Percentiles rank a stretch among this genome's conserved stretches.
Conservation (phyloP, 2,113 vertebrate species). For the Noctilio leporinus region DNA sequence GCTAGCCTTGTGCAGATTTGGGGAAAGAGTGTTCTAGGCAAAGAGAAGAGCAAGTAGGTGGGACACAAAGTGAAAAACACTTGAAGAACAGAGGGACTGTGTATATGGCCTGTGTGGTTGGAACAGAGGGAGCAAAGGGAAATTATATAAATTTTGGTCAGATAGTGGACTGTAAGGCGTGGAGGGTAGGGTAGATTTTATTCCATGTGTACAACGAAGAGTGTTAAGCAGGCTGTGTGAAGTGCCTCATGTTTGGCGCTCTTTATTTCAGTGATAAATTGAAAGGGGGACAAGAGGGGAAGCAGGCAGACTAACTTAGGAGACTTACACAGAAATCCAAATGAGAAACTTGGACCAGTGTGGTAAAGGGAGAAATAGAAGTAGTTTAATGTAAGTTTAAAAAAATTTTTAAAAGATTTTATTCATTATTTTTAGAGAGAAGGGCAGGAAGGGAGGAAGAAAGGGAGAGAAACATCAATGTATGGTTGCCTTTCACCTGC, state of each 20-base stretch:
- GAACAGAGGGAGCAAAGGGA: neutral
- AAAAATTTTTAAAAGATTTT: too few relatives aligned
- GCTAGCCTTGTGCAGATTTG: neutral
- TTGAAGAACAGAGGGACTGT: neutral
- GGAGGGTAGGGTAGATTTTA: neutral
- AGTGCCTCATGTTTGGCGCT: neutral
- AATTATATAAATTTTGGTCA: neutral
- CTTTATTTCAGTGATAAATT: neutral
- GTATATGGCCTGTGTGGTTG: neutral
- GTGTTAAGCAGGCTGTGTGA: neutral
- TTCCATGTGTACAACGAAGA: neutral
- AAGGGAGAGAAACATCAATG: too few relatives aligned
- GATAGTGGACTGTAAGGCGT: neutral
- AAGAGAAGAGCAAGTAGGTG: neutral
- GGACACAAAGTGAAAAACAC: neutral
- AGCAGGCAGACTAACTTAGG: neutral
- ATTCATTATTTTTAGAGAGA: too few relatives aligned
- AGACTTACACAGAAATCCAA: neutral
- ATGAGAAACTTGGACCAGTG: neutral
- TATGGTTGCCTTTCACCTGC: too few relatives aligned
- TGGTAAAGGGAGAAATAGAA: neutral
- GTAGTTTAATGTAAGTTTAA: neutral
- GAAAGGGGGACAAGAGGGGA: neutral
- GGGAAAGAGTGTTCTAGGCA: neutral
- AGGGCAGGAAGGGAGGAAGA: too few relatives aligned